These are phyloP conservation scores for Zaprionus tsacasi DNA, from an alignment of 1,140 invertebrate genomes.

Conservation along the genomic window DNA sequence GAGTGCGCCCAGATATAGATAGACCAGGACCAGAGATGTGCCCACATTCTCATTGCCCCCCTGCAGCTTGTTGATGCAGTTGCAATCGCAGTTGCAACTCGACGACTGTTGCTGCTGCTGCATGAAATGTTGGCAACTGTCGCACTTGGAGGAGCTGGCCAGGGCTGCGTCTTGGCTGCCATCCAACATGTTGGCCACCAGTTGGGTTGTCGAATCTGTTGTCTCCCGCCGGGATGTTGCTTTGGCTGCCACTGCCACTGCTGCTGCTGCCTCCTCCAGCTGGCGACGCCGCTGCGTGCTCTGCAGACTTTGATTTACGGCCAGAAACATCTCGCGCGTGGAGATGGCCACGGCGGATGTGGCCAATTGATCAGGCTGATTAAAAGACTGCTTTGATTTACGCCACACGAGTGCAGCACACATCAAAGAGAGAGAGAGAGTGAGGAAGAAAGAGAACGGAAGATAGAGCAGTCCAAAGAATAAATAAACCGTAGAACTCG, in stretches of 20 bases:
- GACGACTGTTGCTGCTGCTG: not conserved
- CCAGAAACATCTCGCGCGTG: conserved; percentile 69
- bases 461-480: conserved; percentile 12
- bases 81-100: conserved; percentile 36
- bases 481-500: conserved; percentile 22
- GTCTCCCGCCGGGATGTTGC: conserved; percentile 13
- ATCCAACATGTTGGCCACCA: conserved; percentile 41
- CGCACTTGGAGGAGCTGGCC: conserved; percentile 15
- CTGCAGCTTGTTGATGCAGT: conserved; percentile 26
- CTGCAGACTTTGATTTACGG: conserved; percentile 75
- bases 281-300: conserved; percentile 46
- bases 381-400: conserved; percentile 56
- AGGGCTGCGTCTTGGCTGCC: conserved; percentile 1
- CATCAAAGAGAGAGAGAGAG: not conserved
- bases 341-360: conserved; percentile 18
- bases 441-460: not conserved
- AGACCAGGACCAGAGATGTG: conserved; percentile 62
- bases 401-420: conserved; percentile 49
- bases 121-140: conserved; percentile 31
- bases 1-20: conserved; percentile 72
- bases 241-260: not conserved
- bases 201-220: conserved; percentile 54
- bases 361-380: conserved; percentile 31
- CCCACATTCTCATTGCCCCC: not conserved
- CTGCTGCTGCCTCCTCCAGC: conserved; percentile 8